A percentile compares a stretch with the other conserved stretches of the same genome.
Evolutionary conservation across 2,113 vertebrate species (phyloP).

Genomic region (Corythaixoides concolor): DNA sequence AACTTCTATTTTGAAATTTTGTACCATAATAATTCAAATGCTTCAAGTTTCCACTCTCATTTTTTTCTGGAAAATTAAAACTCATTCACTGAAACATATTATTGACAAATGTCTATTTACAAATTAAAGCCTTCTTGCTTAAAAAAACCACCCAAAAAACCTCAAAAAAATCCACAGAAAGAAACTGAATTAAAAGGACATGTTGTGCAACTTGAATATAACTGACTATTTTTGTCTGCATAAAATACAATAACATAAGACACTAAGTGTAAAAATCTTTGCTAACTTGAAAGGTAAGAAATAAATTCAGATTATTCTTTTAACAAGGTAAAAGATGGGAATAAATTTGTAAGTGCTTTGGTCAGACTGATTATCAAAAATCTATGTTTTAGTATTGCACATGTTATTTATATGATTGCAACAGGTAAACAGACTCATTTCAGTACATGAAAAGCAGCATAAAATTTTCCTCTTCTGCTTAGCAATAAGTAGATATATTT

Average conservation of each 20-base stretch:
- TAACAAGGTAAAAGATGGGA: not conserved
- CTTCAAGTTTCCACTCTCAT: not conserved
- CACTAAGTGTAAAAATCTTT: not conserved
- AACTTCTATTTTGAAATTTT: not conserved
- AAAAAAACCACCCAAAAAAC: not conserved
- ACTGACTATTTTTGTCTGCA: not conserved
- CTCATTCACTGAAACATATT: not conserved
- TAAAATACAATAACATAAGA: not conserved
- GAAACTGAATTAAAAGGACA: not conserved
- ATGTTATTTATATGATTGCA: not conserved
- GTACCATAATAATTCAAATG: not conserved
- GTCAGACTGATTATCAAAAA: not conserved
- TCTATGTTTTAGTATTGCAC: not conserved
- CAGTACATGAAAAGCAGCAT: not conserved
- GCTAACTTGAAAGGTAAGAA: not conserved
- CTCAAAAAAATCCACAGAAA: not conserved
- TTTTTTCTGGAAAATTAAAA: not conserved
- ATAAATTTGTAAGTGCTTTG: not conserved
- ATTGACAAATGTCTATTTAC: not conserved
- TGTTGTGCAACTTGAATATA: not conserved
- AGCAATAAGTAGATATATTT: not conserved
- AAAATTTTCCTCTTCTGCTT: not conserved
- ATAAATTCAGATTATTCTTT: not conserved
- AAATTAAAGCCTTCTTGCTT: not conserved
- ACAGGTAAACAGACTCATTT: not conserved